Conservation (phyloP, 2,797 vertebrate genomes). For the Microcaecilia unicolor region DNA sequence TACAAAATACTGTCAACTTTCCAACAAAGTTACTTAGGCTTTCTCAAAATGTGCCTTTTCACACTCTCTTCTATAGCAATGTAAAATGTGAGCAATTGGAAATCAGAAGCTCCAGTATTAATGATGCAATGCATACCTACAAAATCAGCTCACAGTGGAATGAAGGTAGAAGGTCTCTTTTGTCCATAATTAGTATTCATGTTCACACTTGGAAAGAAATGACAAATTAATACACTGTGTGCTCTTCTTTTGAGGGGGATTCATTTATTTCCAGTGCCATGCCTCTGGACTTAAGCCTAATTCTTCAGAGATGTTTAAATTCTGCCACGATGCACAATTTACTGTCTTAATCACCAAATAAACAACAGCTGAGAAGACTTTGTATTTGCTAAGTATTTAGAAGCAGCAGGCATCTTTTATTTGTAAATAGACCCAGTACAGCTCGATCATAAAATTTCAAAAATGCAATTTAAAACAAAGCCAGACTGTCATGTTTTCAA, state of each 20-base stretch:
- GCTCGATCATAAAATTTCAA: not conserved
- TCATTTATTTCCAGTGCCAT: slow-evolving; percentile 31
- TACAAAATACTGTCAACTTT: too few species aligned
- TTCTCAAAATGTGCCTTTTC: too few species aligned
- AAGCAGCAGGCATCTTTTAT: not conserved
- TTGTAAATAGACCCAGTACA: not conserved
- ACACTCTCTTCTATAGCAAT: too few species aligned
- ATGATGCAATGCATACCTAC: too few species aligned
- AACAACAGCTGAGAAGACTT: slow-evolving; percentile 11
- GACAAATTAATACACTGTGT: slow-evolving; percentile 31
- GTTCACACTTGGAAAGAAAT: slow-evolving; percentile 30
- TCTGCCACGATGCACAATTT: too few species aligned
- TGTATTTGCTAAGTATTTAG: slow-evolving; percentile 2
- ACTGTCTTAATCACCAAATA: slow-evolving; percentile 32
- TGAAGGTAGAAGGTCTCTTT: slow-evolving; percentile 17
- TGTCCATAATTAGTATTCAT: slow-evolving; percentile 31
- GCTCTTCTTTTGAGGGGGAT: slow-evolving; percentile 23
- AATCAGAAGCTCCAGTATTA: too few species aligned
- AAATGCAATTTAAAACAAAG: not conserved
- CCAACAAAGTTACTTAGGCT: too few species aligned
- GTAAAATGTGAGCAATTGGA: too few species aligned
- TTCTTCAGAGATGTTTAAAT: too few species aligned
- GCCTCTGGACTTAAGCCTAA: slow-evolving; percentile 21
- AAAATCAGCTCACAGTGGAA: slow-evolving; percentile 4
- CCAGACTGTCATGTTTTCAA: too few species aligned